Percentiles rank a stretch among this genome's conserved stretches.
Conservation (phyloP, 2,113 vertebrate genomes). For the Laticauda colubrina region DNA sequence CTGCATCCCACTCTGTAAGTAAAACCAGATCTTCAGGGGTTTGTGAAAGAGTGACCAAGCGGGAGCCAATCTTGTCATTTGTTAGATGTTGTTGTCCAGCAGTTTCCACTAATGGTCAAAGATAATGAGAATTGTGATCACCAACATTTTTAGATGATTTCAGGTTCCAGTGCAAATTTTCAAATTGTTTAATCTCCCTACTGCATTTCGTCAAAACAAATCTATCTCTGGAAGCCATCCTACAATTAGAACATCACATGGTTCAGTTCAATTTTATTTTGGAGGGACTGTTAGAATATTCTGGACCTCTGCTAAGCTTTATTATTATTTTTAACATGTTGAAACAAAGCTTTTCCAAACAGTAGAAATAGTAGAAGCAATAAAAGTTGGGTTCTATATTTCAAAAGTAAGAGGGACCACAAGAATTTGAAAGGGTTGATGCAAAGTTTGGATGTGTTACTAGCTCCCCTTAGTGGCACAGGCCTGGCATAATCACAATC, state of each 20-base stretch:
- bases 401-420: not conserved
- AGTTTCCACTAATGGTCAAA: not conserved
- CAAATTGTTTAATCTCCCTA: not conserved
- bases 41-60: not conserved
- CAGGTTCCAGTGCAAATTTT: not conserved
- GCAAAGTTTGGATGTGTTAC: not conserved
- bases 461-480: constrained; percentile 8
- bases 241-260: not conserved
- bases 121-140: not conserved
- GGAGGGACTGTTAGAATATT: not conserved
- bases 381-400: not conserved
- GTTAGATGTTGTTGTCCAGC: not conserved
- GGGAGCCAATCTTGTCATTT: not conserved
- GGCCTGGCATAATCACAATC: not conserved
- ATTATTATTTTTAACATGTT: not conserved
- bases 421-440: not conserved
- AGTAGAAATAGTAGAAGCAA: not conserved
- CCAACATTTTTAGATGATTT: not conserved
- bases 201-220: not conserved
- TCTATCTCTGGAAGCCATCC: not conserved
- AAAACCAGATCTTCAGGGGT: not conserved
- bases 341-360: not conserved
- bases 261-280: not conserved
- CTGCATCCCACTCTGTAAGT: not conserved
- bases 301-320: not conserved